A percentile compares a stretch with the other conserved stretches of the same genome.
These are phyloP conservation scores for Pilophorus perplexus DNA, from an alignment of 2,888 invertebrate genomes.

Conservation along the genomic window DNA sequence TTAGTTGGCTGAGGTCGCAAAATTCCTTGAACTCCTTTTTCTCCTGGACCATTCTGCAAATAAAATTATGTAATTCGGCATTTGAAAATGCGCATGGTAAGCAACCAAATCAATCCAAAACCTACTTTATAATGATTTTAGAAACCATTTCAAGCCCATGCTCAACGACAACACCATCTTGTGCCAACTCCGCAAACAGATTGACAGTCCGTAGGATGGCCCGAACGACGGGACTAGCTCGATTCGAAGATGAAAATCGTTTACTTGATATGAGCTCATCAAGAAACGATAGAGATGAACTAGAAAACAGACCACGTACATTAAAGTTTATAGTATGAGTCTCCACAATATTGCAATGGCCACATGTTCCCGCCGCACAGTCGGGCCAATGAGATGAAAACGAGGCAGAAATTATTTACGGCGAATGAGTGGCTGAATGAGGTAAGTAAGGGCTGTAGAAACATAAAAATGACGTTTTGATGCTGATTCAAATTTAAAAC, in stretches of 20 bases:
- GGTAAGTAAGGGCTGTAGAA: too few species aligned
- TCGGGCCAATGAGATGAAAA: too few species aligned
- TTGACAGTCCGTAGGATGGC: not conserved
- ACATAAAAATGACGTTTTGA: too few species aligned
- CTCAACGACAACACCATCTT: not conserved
- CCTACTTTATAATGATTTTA: conserved; percentile 18
- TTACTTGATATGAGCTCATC: conserved; percentile 16
- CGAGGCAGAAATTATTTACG: too few species aligned
- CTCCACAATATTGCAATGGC: too few species aligned
- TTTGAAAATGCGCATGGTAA: not conserved
- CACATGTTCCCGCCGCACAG: too few species aligned
- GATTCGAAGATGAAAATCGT: not conserved
- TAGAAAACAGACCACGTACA: too few species aligned
- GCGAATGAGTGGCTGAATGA: too few species aligned
- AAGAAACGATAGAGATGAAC: not conserved
- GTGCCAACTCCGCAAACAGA: not conserved
- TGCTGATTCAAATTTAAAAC: too few species aligned
- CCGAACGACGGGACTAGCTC: not conserved
- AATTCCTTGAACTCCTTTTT: conserved; percentile 1
- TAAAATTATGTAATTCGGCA: not conserved
- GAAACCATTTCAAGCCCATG: conserved; percentile 16
- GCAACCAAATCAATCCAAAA: not conserved
- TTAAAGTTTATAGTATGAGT: too few species aligned
- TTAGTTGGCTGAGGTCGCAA: conserved; percentile 3
- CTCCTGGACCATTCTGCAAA: not conserved